Conservation (phyloP, 1,140 invertebrate genomes). For the Papilio glaucus region DNA sequence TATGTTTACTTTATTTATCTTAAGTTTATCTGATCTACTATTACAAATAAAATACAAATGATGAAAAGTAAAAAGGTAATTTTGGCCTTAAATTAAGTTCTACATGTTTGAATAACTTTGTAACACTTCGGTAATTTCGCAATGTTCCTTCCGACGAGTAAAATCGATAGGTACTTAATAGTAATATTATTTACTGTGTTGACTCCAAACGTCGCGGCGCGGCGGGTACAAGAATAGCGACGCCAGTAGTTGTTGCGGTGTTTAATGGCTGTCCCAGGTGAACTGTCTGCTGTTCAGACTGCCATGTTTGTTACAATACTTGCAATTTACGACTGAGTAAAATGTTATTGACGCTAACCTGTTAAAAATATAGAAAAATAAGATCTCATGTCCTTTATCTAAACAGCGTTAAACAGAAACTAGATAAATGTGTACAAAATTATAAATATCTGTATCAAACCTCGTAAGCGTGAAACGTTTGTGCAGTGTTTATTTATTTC, state of each 20-base stretch:
- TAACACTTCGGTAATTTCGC: not conserved
- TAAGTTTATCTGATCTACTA: too few species aligned
- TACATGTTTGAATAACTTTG: not conserved
- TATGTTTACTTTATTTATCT: not conserved
- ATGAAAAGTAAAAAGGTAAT: not conserved
- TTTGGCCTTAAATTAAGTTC: not conserved
- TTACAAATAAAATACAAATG: too few species aligned
- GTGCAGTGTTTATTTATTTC: too few species aligned
- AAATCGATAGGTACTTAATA: constrained; percentile 27
- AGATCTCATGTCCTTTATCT: not conserved
- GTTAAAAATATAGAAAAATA: not conserved
- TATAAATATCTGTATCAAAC: too few species aligned
- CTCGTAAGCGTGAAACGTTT: too few species aligned
- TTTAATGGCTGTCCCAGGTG: constrained; percentile 51
- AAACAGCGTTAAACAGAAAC: not conserved
- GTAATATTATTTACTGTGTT: constrained; percentile 32
- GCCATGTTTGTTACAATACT: constrained; percentile 12
- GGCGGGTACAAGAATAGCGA: constrained; percentile 19
- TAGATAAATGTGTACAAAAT: not conserved
- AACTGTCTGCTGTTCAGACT: constrained; percentile 36
- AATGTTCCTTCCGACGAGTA: constrained; percentile 13
- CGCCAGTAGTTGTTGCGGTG: constrained; percentile 49
- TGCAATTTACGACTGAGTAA: constrained; percentile 3
- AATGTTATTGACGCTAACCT: not conserved
- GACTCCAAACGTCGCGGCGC: constrained; percentile 18